Percentiles rank a stretch among this genome's conserved stretches.
phyloP scores from a whole-genome alignment of 2,113 vertebrate species.

The Zosterops hypoxanthus region DNA sequence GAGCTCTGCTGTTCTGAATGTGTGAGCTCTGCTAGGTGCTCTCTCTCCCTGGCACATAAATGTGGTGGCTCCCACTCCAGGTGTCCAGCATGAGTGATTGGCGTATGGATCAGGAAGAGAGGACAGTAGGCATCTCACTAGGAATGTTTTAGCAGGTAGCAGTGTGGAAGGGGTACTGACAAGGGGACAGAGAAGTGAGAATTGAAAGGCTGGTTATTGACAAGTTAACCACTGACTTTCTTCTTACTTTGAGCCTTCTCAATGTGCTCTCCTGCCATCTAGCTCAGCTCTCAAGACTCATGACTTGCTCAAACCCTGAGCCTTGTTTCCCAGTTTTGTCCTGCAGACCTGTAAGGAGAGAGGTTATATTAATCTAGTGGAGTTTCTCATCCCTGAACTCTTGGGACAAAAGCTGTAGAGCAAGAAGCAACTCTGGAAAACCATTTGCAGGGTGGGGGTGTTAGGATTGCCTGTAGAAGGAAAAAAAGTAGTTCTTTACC shows the following conservation, averaged over 20 bases:
- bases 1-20: not conserved
- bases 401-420: not conserved
- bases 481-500: not conserved
- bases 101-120: not conserved
- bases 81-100: not conserved
- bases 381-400: not conserved
- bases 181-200: not conserved
- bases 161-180: not conserved
- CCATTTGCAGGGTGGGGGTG: not conserved
- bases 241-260: not conserved
- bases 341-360: not conserved
- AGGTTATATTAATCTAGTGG: not conserved
- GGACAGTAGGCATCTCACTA: not conserved
- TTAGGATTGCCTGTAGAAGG: not conserved
- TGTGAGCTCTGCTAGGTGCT: not conserved
- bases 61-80: not conserved
- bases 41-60: not conserved
- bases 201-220: not conserved
- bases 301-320: not conserved
- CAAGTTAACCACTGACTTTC: not conserved
- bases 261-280: accelerated
- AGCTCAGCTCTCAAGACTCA: not conserved
- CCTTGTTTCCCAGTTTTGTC: not conserved
- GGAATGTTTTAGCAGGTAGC: not conserved
- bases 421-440: not conserved